Conservation (phyloP, 2,888 invertebrate genomes). For the Tholera decimalis region DNA sequence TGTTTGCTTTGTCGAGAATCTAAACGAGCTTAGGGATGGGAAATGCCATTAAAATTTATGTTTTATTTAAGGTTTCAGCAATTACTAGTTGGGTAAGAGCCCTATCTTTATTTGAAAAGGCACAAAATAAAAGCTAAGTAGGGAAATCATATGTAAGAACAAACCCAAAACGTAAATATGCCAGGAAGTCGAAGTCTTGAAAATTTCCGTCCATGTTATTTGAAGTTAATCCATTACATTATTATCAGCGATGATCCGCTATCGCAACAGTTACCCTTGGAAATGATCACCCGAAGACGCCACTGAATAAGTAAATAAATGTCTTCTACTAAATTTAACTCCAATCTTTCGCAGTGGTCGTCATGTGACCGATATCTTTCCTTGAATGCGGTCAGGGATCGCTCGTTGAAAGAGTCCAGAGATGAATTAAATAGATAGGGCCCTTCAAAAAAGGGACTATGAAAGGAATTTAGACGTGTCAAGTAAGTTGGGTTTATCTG, state of each 20-base stretch:
- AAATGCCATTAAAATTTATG: slow-evolving; percentile 11
- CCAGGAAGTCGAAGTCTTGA: slow-evolving; percentile 11
- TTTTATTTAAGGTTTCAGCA: neutral
- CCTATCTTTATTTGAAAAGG: neutral
- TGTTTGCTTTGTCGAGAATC: slow-evolving; percentile 26
- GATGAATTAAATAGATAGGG: slow-evolving; percentile 90
- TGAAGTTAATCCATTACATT: slow-evolving; percentile 72
- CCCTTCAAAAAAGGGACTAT: slow-evolving; percentile 83
- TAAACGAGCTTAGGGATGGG: slow-evolving; percentile 15
- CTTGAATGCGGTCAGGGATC: slow-evolving; percentile 87
- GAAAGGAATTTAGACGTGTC: slow-evolving; percentile 78
- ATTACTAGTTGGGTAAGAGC: neutral
- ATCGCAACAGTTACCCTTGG: slow-evolving; percentile 79
- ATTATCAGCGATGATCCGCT: slow-evolving; percentile 69
- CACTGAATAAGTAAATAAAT: slow-evolving; percentile 88
- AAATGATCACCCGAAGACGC: slow-evolving; percentile 83
- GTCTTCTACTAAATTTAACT: slow-evolving; percentile 91
- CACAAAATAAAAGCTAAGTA: neutral
- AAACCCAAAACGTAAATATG: neutral
- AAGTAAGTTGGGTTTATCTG: slow-evolving; percentile 60
- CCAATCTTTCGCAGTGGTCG: slow-evolving; percentile 84
- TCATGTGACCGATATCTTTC: slow-evolving; percentile 88
- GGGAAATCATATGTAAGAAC: neutral
- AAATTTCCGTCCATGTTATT: slow-evolving; percentile 41
- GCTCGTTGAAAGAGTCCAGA: slow-evolving; percentile 87